phyloP scores from a whole-genome alignment of 2,797 vertebrate species.

The Sebastolobus alascanus region DNA sequence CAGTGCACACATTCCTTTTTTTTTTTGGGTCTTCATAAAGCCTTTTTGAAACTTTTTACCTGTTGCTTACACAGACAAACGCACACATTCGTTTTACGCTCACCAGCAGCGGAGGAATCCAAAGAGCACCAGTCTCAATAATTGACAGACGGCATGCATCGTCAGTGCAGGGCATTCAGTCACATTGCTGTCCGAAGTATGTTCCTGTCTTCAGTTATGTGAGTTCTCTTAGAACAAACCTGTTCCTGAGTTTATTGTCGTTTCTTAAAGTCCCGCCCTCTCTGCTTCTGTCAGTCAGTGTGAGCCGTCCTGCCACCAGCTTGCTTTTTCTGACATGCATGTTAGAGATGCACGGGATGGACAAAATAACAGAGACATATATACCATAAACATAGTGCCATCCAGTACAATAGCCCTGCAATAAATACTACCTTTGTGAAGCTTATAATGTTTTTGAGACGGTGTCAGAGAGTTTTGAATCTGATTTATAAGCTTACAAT shows the following conservation, averaged over 20 bases:
- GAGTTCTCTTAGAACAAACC: conserved; percentile 30
- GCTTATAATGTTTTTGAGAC: conserved; percentile 42
- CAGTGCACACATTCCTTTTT: conserved; percentile 22
- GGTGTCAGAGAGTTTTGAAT: not conserved
- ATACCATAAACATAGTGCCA: conserved; percentile 10
- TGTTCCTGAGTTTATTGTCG: conserved; percentile 35
- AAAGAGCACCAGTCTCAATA: conserved; percentile 67
- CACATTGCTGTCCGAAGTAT: conserved; percentile 19
- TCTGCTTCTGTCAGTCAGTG: conserved; percentile 37
- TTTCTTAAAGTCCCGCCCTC: conserved; percentile 19
- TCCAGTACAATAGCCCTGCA: conserved; percentile 37
- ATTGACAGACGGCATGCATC: conserved; percentile 26
- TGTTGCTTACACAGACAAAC: conserved; percentile 42
- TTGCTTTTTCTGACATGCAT: conserved; percentile 68
- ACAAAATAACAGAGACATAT: conserved; percentile 32
- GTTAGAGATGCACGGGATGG: conserved; percentile 52
- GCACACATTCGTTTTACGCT: conserved; percentile 48
- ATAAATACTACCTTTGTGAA: conserved; percentile 48
- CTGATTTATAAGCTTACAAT: conserved; percentile 44
- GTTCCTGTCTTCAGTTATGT: conserved; percentile 12
- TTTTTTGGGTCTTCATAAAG: conserved; percentile 17
- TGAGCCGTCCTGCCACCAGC: conserved; percentile 31
- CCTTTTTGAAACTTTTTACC: conserved; percentile 43
- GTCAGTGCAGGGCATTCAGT: conserved; percentile 41
- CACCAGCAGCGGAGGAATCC: conserved; percentile 73